Evolutionary conservation across 2,888 invertebrate genomes (phyloP).

Genomic region (Trachelus stipa): DNA sequence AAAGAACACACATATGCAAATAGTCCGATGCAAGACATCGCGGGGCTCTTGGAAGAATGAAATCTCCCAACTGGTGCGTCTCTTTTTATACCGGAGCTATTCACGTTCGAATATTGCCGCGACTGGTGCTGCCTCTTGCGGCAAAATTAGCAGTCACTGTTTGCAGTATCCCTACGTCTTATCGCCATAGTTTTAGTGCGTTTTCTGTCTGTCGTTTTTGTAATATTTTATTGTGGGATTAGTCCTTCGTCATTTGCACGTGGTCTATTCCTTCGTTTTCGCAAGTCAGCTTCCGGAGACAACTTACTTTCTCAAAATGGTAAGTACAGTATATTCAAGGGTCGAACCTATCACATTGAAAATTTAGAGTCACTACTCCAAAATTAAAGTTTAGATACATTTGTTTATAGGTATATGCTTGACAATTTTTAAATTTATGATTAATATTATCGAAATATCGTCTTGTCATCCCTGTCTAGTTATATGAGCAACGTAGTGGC

Average conservation of each 20-base stretch:
- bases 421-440: not conserved
- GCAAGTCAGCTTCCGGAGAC: not conserved
- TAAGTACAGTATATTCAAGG: not conserved
- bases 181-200: not conserved
- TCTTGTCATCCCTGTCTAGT: no score
- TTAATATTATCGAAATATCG: no score
- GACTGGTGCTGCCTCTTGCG: not conserved
- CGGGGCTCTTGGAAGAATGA: not conserved
- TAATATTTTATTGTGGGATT: not conserved
- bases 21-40: not conserved
- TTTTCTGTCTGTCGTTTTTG: not conserved
- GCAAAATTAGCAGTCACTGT: not conserved
- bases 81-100: not conserved
- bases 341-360: not conserved
- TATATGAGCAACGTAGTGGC: no score
- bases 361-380: no score
- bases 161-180: not conserved
- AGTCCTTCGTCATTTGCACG: not conserved
- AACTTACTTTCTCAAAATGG: not conserved
- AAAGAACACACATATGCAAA: not conserved
- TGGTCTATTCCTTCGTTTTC: not conserved
- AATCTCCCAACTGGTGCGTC: not conserved
- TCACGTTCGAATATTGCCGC: not conserved
- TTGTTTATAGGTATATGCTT: not conserved
- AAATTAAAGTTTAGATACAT: not conserved